Percentiles rank a stretch among this genome's conserved stretches.
These are phyloP conservation scores for Hybognathus amarus DNA, from an alignment of 2,797 vertebrate species.

Conservation along the genomic window DNA sequence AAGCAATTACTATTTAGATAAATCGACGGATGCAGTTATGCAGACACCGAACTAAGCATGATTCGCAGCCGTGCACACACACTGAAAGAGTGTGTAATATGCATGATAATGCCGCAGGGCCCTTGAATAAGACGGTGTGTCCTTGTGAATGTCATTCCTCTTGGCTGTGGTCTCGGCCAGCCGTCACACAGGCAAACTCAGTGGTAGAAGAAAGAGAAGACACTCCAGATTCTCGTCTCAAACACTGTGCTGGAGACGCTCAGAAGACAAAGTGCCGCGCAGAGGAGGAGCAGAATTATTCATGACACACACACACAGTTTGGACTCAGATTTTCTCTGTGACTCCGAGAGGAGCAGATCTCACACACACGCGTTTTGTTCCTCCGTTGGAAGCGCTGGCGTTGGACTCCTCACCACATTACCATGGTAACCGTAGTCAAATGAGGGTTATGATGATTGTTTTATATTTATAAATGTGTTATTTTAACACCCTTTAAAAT, in stretches of 20 bases:
- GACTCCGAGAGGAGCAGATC: not conserved
- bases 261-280: conserved; percentile 1
- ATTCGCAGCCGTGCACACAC: not conserved
- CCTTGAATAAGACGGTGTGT: conserved; percentile 17
- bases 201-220: conserved; percentile 26
- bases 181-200: conserved; percentile 30
- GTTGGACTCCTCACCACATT: not conserved
- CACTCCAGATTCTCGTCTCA: not conserved
- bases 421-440: not conserved
- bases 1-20: not conserved
- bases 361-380: not conserved
- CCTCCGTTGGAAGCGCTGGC: not conserved
- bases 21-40: not conserved
- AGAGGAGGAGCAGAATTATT: conserved; percentile 23
- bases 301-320: not conserved
- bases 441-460: not conserved
- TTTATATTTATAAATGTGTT: not conserved
- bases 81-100: conserved; percentile 9
- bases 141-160: conserved; percentile 36
- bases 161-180: conserved; percentile 22
- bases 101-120: conserved; percentile 26
- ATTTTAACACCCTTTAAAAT: not conserved
- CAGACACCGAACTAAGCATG: not conserved
- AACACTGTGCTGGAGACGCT: not conserved
- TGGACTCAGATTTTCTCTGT: not conserved